These are phyloP conservation scores for Oasisia sp. DNA, from an alignment of 2,888 invertebrate species.

Conservation along the genomic window DNA sequence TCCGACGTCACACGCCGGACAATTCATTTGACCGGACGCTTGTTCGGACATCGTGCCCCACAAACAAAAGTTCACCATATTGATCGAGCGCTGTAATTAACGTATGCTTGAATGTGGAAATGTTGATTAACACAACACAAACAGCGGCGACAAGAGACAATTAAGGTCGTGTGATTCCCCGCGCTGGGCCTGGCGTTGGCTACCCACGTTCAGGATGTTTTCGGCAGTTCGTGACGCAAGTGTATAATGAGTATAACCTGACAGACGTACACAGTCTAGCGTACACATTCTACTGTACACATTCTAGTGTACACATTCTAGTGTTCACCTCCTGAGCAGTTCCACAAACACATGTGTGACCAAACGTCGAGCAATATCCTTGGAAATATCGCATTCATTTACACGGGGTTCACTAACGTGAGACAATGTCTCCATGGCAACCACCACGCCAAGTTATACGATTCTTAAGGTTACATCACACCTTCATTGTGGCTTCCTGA, in stretches of 20 bases:
- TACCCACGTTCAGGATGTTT: background rate
- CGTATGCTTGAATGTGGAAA: background rate
- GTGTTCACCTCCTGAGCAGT: no score
- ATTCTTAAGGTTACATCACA: background rate
- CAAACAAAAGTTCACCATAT: slow-evolving; percentile 7
- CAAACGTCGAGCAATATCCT: background rate
- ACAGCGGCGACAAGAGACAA: background rate
- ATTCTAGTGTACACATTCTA: no score
- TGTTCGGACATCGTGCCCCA: background rate
- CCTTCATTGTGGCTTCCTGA: background rate
- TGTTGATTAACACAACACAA: slow-evolving; percentile 5
- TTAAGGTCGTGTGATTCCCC: background rate
- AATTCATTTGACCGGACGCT: background rate
- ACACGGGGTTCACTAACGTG: background rate
- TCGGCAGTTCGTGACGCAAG: background rate
- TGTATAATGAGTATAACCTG: background rate
- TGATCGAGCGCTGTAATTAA: background rate
- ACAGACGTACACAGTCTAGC: no score
- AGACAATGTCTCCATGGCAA: background rate
- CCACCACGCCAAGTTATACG: background rate
- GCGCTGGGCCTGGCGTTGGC: background rate
- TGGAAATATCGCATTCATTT: background rate
- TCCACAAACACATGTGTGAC: no score
- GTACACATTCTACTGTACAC: no score
- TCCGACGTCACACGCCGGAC: background rate